Evolutionary conservation across 2,888 invertebrate species (phyloP).

Genomic region (Sisyra nigra): DNA sequence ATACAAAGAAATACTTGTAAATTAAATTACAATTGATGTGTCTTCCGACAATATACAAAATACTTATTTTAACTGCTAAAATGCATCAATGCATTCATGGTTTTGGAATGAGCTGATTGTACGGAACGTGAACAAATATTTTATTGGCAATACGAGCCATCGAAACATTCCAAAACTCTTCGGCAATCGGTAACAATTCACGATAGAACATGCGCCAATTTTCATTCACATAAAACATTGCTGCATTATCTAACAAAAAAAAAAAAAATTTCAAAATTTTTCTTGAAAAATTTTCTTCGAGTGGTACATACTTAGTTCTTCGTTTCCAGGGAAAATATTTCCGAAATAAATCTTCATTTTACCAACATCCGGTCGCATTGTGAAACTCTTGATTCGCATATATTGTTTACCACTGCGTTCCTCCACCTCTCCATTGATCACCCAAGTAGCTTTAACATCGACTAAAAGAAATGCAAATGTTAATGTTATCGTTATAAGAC

Average conservation of each 20-base stretch:
- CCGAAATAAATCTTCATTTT: constrained; percentile 40
- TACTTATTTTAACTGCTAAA: no score
- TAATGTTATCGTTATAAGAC: no score
- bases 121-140: constrained; percentile 36
- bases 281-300: neutral
- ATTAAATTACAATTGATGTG: no score
- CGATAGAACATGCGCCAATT: constrained; percentile 43
- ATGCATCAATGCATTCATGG: neutral
- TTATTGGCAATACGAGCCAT: constrained; percentile 35
- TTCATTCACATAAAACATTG: constrained; percentile 35
- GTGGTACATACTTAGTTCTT: constrained; percentile 41
- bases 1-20: no score
- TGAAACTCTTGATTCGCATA: constrained; percentile 39
- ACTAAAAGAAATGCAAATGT: constrained; percentile 25
- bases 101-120: constrained; percentile 24
- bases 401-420: constrained; percentile 35
- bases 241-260: constrained; percentile 33
- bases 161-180: constrained; percentile 36
- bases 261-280: neutral
- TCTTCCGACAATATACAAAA: no score
- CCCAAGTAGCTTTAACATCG: constrained; percentile 38
- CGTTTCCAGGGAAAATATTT: constrained; percentile 42
- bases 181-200: constrained; percentile 35
- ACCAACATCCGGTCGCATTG: constrained; percentile 44
- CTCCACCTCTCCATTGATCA: constrained; percentile 37